phyloP scores from a whole-genome alignment of 2,113 vertebrate genomes.

The Oreocharis arfaki region DNA sequence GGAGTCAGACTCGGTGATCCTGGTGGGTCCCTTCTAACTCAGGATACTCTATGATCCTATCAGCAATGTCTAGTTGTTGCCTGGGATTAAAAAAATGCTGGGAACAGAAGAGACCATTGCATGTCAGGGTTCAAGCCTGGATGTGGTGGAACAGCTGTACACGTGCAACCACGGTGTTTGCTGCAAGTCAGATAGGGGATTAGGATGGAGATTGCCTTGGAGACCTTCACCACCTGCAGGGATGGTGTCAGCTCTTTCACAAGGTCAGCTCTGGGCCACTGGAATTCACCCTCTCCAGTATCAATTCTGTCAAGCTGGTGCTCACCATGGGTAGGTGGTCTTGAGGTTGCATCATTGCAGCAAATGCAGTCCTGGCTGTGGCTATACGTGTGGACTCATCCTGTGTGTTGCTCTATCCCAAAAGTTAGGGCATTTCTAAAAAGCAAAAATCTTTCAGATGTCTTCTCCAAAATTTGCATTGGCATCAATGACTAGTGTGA shows the following conservation, averaged over 20 bases:
- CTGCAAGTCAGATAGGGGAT: background rate
- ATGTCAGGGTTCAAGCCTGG: background rate
- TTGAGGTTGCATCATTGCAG: background rate
- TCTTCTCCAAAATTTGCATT: background rate
- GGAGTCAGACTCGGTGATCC: background rate
- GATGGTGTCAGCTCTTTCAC: background rate
- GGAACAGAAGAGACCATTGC: background rate
- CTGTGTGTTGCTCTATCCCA: background rate
- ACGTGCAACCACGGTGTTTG: background rate
- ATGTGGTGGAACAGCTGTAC: background rate
- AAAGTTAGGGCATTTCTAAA: background rate
- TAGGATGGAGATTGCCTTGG: background rate
- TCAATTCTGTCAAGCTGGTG: background rate
- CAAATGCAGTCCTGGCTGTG: background rate
- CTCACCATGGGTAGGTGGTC: accelerated
- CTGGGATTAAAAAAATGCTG: background rate
- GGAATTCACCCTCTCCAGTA: accelerated
- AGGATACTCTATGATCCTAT: background rate
- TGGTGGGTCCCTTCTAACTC: background rate
- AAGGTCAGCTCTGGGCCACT: background rate
- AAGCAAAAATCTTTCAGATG: background rate
- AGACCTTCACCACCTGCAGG: background rate
- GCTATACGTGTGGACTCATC: background rate
- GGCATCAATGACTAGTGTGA: background rate
- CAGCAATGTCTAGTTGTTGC: background rate